phyloP scores from a whole-genome alignment of 2,888 invertebrate genomes.

The Eurytoma californica region DNA sequence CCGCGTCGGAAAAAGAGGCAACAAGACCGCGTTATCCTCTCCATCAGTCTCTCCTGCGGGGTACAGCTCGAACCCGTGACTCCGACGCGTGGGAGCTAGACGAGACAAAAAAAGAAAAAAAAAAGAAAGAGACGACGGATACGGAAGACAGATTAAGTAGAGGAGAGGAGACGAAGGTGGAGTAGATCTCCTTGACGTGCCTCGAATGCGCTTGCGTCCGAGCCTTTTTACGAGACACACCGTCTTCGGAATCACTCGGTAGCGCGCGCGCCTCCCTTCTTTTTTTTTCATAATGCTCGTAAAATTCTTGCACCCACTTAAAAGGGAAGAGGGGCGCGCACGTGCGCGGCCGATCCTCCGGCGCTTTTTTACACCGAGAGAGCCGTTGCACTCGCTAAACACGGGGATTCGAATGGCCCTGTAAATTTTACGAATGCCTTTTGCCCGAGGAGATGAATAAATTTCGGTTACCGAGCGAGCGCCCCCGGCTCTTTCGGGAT shows the following conservation, averaged over 20 bases:
- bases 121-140: background rate
- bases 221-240: conserved; percentile 49
- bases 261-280: conserved; percentile 26
- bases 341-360: background rate
- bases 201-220: conserved; percentile 47
- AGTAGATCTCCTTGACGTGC: conserved; percentile 48
- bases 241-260: conserved; percentile 51
- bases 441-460: background rate
- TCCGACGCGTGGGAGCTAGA: background rate
- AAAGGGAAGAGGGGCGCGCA: background rate
- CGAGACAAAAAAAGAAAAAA: background rate
- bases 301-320: conserved; percentile 47
- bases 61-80: background rate
- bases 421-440: conserved; percentile 24
- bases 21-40: conserved; percentile 7
- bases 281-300: conserved; percentile 43
- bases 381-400: conserved; percentile 12
- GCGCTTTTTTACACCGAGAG: background rate
- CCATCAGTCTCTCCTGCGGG: background rate
- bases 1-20: background rate
- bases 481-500: background rate
- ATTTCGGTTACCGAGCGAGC: conserved; percentile 3
- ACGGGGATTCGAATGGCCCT: conserved; percentile 13
- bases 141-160: conserved; percentile 22
- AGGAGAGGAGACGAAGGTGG: background rate